Percentiles rank a stretch among this genome's conserved stretches.
Conservation (phyloP, 2,888 invertebrate species). For the Nephrotoma flavescens region DNA sequence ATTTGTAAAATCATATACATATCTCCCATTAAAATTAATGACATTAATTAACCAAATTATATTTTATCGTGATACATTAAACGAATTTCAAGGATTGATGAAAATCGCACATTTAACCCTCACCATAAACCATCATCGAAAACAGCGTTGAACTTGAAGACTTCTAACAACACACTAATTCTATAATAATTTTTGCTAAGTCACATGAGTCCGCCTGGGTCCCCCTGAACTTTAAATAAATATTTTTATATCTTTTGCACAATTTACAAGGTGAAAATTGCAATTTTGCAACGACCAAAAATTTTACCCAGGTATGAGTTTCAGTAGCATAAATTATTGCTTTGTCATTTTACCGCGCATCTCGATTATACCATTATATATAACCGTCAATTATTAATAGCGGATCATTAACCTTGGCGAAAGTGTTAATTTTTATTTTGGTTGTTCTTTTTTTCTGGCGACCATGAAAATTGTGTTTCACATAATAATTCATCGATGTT, state of each 20-base stretch:
- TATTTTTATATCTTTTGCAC: neutral
- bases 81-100: too few relatives aligned
- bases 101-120: neutral
- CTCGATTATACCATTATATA: neutral
- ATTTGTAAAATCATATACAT: too few relatives aligned
- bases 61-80: too few relatives aligned
- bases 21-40: too few relatives aligned
- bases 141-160: neutral
- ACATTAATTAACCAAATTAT: too few relatives aligned
- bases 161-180: neutral
- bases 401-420: neutral
- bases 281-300: neutral
- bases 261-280: neutral
- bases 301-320: neutral
- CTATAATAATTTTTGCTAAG: neutral
- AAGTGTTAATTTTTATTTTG: neutral
- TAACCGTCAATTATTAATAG: neutral
- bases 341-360: neutral
- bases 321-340: neutral
- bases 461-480: neutral
- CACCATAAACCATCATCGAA: neutral
- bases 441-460: neutral
- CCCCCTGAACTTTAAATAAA: neutral
- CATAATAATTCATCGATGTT: neutral
- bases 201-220: neutral